A percentile compares a stretch with the other conserved stretches of the same genome.
Conservation (phyloP, 2,113 vertebrate species). For the Clarias magur region DNA sequence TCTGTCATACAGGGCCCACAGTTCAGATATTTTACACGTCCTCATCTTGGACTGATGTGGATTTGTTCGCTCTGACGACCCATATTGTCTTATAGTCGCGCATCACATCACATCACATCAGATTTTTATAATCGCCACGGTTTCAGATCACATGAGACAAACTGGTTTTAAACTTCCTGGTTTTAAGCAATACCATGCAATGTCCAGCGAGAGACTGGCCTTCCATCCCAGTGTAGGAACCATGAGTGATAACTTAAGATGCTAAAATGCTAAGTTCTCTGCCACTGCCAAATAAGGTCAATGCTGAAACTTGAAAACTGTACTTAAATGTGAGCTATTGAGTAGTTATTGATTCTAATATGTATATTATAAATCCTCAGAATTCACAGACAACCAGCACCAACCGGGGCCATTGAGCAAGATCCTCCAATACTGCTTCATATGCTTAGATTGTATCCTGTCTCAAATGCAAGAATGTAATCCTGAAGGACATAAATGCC, state of each 20-base stretch:
- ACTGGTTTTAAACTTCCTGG: no score
- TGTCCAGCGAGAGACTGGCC: background rate
- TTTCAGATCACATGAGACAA: no score
- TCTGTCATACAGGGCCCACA: no score
- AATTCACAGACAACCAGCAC: background rate
- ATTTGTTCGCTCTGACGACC: no score
- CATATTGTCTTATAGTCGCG: no score
- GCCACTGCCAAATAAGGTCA: no score
- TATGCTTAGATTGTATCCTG: background rate
- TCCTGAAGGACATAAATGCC: background rate
- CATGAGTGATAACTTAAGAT: background rate
- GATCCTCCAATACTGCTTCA: background rate
- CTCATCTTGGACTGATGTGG: no score
- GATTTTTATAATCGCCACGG: no score
- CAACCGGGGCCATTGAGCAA: background rate
- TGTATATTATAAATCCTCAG: background rate
- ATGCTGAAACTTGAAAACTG: background rate
- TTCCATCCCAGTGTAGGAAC: background rate
- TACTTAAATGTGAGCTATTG: background rate
- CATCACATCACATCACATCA: no score
- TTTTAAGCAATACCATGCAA: background rate
- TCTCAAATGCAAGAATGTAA: background rate
- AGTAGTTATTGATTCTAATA: background rate
- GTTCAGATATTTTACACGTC: no score
- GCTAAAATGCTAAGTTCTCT: background rate